Percentiles rank a stretch among this genome's conserved stretches.
Evolutionary conservation across 2,113 vertebrate species (phyloP).

Genomic region (Mormyrus iriodes): DNA sequence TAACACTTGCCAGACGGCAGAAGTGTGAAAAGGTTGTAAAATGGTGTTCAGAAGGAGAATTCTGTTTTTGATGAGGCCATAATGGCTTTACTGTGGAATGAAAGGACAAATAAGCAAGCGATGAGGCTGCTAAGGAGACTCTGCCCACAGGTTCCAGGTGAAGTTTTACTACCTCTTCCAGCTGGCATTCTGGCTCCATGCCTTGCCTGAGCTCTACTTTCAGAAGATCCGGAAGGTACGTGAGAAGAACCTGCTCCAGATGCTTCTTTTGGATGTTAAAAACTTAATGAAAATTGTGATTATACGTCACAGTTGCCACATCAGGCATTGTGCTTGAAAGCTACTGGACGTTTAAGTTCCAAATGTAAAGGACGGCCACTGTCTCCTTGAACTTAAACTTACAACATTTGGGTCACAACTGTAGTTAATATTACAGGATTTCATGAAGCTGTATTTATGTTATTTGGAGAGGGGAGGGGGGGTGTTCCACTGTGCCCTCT

Average conservation of each 20-base stretch:
- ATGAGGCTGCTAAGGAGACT: not conserved
- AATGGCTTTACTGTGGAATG: not conserved
- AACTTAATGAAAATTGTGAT: not conserved
- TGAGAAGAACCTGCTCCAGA: slow-evolving; percentile 24
- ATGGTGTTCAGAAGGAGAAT: not conserved
- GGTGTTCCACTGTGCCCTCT: not conserved
- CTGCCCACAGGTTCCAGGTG: slow-evolving; percentile 82
- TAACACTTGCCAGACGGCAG: not conserved
- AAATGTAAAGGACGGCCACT: not conserved
- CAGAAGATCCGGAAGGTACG: slow-evolving; percentile 97
- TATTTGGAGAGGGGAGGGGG: not conserved
- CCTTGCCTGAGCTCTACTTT: slow-evolving; percentile 95
- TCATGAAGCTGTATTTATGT: not conserved
- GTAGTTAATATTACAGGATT: not conserved
- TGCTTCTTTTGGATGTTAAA: not conserved
- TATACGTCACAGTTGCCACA: not conserved
- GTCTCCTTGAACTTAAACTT: not conserved
- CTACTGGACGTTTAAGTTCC: not conserved
- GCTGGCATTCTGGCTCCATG: slow-evolving; percentile 91
- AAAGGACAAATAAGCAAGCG: not conserved
- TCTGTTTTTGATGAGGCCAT: not conserved
- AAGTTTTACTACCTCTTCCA: slow-evolving; percentile 98
- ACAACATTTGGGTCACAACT: not conserved
- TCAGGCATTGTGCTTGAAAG: not conserved
- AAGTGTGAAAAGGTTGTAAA: not conserved